phyloP scores from a whole-genome alignment of 2,113 vertebrate species.

The Oryctolagus cuniculus region DNA sequence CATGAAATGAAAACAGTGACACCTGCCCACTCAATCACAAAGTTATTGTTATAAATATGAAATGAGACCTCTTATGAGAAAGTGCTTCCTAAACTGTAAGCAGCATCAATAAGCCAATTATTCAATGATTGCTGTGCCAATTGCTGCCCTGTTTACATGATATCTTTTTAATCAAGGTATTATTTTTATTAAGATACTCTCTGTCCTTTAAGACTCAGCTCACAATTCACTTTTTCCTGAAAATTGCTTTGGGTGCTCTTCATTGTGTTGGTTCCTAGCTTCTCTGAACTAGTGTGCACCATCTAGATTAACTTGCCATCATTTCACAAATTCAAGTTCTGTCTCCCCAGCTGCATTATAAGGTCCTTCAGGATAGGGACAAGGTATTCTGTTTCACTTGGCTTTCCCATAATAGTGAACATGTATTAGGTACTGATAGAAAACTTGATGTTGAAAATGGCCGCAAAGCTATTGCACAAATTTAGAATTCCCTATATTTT shows the following conservation, averaged over 20 bases:
- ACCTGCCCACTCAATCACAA: background rate
- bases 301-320: background rate
- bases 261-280: background rate
- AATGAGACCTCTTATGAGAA: background rate
- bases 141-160: background rate
- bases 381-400: slow-evolving; percentile 22
- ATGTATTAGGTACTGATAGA: slow-evolving; percentile 8
- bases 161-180: slow-evolving; percentile 39
- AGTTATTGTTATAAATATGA: slow-evolving; percentile 23
- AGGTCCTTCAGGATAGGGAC: background rate
- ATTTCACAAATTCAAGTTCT: slow-evolving; percentile 17
- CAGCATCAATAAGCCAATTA: background rate
- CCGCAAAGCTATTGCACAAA: slow-evolving; percentile 1
- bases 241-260: background rate
- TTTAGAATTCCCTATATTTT: slow-evolving; percentile 36
- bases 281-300: background rate
- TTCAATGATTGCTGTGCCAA: background rate
- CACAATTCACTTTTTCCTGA: background rate
- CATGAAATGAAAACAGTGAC: slow-evolving; percentile 46
- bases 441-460: slow-evolving; percentile 50
- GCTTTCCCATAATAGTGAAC: background rate
- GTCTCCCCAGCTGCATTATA: slow-evolving; percentile 7
- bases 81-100: slow-evolving; percentile 56
- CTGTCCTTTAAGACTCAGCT: slow-evolving; percentile 5
- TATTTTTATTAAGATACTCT: slow-evolving; percentile 33